Percentiles rank a stretch among this genome's conserved stretches.
These are phyloP conservation scores for Takifugu flavidus DNA, from an alignment of 2,113 vertebrate genomes.

Conservation along the genomic window DNA sequence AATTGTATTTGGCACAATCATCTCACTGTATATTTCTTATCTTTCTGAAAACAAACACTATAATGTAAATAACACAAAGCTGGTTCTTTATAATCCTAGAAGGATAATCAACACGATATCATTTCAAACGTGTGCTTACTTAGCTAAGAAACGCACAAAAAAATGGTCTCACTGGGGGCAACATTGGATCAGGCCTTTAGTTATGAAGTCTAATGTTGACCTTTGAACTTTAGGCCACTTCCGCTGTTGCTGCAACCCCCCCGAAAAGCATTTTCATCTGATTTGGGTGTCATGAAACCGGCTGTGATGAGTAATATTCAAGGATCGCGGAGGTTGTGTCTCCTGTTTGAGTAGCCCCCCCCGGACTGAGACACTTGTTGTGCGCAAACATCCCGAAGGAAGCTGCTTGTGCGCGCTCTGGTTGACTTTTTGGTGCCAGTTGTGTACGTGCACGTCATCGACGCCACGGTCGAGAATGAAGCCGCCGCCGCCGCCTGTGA, in stretches of 20 bases:
- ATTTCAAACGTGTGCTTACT: too few relatives aligned
- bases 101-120: too few relatives aligned
- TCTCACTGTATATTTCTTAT: constrained; percentile 2
- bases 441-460: constrained; percentile 33
- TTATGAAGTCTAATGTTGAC: too few relatives aligned
- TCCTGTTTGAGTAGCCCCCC: constrained; percentile 16
- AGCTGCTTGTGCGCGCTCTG: constrained; percentile 41
- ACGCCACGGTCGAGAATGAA: constrained; percentile 3
- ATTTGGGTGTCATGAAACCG: constrained; percentile 16
- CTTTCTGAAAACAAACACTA: not conserved
- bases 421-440: constrained; percentile 35
- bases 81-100: too few relatives aligned
- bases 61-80: not conserved
- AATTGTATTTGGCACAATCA: constrained; percentile 18
- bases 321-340: constrained; percentile 21
- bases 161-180: too few relatives aligned
- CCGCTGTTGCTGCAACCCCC: too few relatives aligned
- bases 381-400: constrained; percentile 25
- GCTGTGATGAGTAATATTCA: constrained; percentile 1
- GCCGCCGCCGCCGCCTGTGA: too few relatives aligned
- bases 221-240: too few relatives aligned
- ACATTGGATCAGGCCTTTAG: too few relatives aligned
- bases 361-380: constrained; percentile 25
- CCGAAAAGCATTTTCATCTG: not conserved
- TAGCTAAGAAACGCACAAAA: too few relatives aligned